phyloP scores from a whole-genome alignment of 2,888 invertebrate genomes.

The Torymus tubicola region DNA sequence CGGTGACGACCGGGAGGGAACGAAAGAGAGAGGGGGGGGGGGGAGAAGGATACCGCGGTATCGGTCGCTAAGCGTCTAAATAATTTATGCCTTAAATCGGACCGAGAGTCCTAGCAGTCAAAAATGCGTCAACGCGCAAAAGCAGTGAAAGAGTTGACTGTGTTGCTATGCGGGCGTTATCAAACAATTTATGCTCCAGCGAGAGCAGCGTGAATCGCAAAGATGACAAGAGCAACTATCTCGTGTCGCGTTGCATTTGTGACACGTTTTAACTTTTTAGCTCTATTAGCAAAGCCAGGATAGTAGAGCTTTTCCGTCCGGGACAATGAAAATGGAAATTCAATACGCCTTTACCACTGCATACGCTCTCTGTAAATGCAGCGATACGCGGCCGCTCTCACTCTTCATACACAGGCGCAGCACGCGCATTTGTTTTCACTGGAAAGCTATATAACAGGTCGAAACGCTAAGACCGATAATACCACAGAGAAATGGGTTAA shows the following conservation, averaged over 20 bases:
- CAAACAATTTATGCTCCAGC: conserved; percentile 27
- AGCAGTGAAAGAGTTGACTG: conserved; percentile 41
- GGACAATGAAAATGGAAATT: no score
- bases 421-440: no score
- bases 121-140: background rate
- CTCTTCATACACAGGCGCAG: no score
- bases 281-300: background rate
- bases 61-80: conserved; percentile 5
- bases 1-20: background rate
- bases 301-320: background rate
- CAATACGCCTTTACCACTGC: background rate
- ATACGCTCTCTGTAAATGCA: background rate
- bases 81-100: conserved; percentile 34
- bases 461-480: no score
- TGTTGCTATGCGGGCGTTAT: conserved; percentile 54
- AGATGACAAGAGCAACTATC: conserved; percentile 9
- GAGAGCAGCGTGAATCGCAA: background rate
- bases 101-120: background rate
- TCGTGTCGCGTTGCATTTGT: background rate
- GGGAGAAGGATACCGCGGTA: no score
- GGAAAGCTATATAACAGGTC: no score
- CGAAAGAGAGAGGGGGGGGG: no score
- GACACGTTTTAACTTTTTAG: background rate
- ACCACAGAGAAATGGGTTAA: no score
- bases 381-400: background rate